A percentile compares a stretch with the other conserved stretches of the same genome.
Evolutionary conservation across 2,797 vertebrate genomes (phyloP).

Genomic region (Pangasius krempfi): DNA sequence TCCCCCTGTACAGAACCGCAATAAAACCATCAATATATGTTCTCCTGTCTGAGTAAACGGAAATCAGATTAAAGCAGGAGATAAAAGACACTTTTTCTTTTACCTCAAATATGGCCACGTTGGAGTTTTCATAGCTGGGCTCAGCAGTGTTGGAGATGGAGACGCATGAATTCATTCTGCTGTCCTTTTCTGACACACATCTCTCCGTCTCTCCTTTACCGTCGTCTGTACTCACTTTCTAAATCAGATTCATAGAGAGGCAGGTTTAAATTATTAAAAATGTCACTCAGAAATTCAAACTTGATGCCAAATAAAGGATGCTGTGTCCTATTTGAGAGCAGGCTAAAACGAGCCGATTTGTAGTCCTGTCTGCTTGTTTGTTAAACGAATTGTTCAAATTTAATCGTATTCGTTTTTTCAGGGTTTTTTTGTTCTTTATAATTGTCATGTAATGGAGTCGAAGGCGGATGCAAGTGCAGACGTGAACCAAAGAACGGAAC

Average conservation of each 20-base stretch:
- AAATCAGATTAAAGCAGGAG: not conserved
- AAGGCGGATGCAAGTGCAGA: too few relatives aligned
- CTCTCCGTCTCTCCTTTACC: constrained; percentile 55
- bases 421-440: not conserved
- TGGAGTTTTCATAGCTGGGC: constrained; percentile 65
- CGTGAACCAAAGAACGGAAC: too few relatives aligned
- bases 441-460: too few relatives aligned
- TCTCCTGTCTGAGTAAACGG: not conserved
- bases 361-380: not conserved
- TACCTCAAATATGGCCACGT: constrained; percentile 66
- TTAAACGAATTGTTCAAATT: not conserved
- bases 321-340: not conserved
- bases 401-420: not conserved
- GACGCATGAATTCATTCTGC: constrained; percentile 47
- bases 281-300: not conserved
- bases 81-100: not conserved
- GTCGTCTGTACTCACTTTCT: constrained; percentile 61
- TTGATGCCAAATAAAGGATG: not conserved
- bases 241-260: constrained; percentile 3
- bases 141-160: constrained; percentile 51
- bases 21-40: not conserved
- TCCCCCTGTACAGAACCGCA: constrained; percentile 68
- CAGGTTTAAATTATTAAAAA: not conserved
- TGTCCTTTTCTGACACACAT: constrained; percentile 49
- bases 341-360: not conserved